Conservation (phyloP, 2,797 vertebrate genomes). For the Xenopus petersii region DNA sequence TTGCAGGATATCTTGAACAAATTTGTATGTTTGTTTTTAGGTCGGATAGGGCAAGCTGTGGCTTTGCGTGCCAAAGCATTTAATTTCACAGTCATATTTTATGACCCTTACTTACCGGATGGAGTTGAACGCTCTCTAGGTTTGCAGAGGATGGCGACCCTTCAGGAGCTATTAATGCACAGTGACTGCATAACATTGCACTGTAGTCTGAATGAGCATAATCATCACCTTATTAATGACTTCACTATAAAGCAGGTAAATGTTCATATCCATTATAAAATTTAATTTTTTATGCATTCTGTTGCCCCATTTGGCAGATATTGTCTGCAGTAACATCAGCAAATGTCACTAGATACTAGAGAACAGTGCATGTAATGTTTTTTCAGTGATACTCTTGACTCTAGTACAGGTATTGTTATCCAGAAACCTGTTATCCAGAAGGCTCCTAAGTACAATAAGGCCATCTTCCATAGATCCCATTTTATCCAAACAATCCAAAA, state of each 20-base stretch:
- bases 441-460: too few species aligned
- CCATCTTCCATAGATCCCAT: too few species aligned
- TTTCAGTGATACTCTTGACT: too few species aligned
- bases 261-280: not conserved
- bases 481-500: too few species aligned
- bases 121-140: constrained; percentile 86
- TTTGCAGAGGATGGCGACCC: constrained; percentile 81
- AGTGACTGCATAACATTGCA: constrained; percentile 88
- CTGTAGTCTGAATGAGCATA: constrained; percentile 90
- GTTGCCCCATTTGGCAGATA: too few species aligned
- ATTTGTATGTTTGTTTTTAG: constrained; percentile 59
- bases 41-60: constrained; percentile 86
- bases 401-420: too few species aligned
- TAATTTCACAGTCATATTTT: constrained; percentile 85
- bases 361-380: too few species aligned
- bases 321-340: too few species aligned
- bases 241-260: constrained; percentile 89
- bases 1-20: not conserved
- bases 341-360: too few species aligned
- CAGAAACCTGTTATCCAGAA: too few species aligned
- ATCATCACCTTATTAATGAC: constrained; percentile 90
- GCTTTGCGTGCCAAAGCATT: constrained; percentile 85
- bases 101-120: constrained; percentile 85
- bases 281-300: too few species aligned
- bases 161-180: constrained; percentile 87